phyloP scores from a whole-genome alignment of 1,140 invertebrate species.

The Apis dorsata region DNA sequence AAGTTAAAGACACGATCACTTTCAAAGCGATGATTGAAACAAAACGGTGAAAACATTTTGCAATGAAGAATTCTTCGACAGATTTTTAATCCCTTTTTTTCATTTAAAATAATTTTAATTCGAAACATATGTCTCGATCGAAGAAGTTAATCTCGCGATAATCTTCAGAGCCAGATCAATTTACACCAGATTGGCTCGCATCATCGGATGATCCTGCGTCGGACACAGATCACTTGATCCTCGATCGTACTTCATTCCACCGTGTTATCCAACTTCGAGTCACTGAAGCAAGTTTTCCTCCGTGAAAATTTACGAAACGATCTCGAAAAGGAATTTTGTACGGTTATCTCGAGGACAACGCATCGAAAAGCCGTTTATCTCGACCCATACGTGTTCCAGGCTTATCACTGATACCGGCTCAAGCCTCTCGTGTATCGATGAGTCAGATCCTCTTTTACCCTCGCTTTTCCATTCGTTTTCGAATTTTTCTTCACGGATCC shows the following conservation, averaged over 20 bases:
- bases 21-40: no score
- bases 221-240: no score
- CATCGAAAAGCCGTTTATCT: conserved; percentile 39
- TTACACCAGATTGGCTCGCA: background rate
- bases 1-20: no score
- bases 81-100: no score
- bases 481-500: background rate
- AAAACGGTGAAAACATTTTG: no score
- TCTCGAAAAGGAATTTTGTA: conserved; percentile 18
- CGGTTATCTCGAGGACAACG: conserved; percentile 35
- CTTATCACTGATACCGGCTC: conserved; percentile 40
- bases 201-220: background rate
- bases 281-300: background rate
- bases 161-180: background rate
- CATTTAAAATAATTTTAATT: no score
- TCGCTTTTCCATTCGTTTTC: conserved; percentile 28
- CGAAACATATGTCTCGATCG: background rate
- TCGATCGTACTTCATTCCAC: no score
- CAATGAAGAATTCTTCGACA: no score
- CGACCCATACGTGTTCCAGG: background rate
- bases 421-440: conserved; percentile 31
- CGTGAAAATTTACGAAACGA: background rate
- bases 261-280: background rate
- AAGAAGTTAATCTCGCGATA: background rate
- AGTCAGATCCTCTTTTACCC: conserved; percentile 22